Conservation (phyloP, 2,797 vertebrate species). For the Labeo calbasu region DNA sequence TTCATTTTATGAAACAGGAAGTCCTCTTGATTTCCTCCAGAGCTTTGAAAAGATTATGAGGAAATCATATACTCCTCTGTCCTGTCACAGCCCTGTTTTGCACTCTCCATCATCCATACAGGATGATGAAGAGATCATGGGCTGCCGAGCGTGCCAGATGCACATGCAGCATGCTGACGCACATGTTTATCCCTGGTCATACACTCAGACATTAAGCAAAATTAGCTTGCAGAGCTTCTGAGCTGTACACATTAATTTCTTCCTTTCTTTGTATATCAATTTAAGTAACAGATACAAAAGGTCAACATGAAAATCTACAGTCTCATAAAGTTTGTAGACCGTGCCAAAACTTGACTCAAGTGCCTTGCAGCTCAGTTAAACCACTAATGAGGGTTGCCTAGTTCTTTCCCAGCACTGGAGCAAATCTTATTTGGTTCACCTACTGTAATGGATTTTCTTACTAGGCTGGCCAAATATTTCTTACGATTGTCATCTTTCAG, state of each 20-base stretch:
- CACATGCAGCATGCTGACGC: conserved; percentile 27
- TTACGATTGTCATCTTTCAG: conserved; percentile 9
- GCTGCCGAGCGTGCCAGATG: conserved; percentile 14
- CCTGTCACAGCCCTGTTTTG: conserved; percentile 10
- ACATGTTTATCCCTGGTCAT: conserved; percentile 15
- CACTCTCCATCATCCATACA: not conserved
- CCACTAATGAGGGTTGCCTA: conserved; percentile 44
- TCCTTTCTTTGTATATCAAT: conserved; percentile 18
- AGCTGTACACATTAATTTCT: not conserved
- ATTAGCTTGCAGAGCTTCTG: conserved; percentile 15
- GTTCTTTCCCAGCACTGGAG: conserved; percentile 18
- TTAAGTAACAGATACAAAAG: conserved; percentile 36
- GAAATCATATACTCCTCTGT: not conserved
- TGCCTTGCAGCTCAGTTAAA: conserved; percentile 44
- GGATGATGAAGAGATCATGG: not conserved
- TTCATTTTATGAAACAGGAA: not conserved
- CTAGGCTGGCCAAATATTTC: not conserved
- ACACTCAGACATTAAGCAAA: conserved; percentile 8
- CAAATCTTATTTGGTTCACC: not conserved
- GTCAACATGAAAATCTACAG: conserved; percentile 37
- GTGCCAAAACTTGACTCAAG: conserved; percentile 52
- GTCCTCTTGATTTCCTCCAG: not conserved
- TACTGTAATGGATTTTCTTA: conserved; percentile 21
- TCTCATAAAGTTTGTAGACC: conserved; percentile 31
- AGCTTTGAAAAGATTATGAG: not conserved